Conservation (phyloP, 2,797 vertebrate genomes). For the Sebastes trivittatus region DNA sequence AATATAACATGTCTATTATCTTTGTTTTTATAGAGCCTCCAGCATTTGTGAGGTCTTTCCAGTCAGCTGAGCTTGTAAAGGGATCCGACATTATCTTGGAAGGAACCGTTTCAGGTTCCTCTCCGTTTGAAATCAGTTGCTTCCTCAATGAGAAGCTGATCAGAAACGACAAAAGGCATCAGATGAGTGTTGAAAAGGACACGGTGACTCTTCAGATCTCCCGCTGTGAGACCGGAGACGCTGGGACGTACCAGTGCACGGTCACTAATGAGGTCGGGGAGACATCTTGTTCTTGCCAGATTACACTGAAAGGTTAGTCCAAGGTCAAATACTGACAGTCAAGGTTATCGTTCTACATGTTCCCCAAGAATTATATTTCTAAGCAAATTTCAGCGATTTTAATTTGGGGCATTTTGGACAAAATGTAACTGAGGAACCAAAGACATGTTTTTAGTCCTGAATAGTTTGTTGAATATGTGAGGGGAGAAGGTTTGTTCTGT, state of each 20-base stretch:
- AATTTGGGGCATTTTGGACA: neutral
- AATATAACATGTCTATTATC: constrained; percentile 12
- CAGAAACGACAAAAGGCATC: constrained; percentile 87
- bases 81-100: constrained; percentile 89
- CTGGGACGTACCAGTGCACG: constrained; percentile 89
- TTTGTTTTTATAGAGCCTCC: constrained; percentile 87
- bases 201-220: constrained; percentile 87
- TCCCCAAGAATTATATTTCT: neutral
- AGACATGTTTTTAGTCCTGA: no score
- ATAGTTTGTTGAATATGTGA: no score
- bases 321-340: neutral
- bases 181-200: constrained; percentile 84
- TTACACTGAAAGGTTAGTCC: constrained; percentile 93
- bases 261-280: constrained; percentile 91
- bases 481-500: neutral
- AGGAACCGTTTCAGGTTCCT: constrained; percentile 88
- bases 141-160: constrained; percentile 83
- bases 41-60: constrained; percentile 88
- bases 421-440: no score
- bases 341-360: neutral
- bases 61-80: constrained; percentile 88
- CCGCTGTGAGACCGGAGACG: constrained; percentile 87
- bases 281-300: constrained; percentile 85
- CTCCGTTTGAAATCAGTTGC: constrained; percentile 92
- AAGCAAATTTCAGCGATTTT: neutral